phyloP scores from a whole-genome alignment of 2,888 invertebrate genomes.

The Nesidiocoris tenuis region DNA sequence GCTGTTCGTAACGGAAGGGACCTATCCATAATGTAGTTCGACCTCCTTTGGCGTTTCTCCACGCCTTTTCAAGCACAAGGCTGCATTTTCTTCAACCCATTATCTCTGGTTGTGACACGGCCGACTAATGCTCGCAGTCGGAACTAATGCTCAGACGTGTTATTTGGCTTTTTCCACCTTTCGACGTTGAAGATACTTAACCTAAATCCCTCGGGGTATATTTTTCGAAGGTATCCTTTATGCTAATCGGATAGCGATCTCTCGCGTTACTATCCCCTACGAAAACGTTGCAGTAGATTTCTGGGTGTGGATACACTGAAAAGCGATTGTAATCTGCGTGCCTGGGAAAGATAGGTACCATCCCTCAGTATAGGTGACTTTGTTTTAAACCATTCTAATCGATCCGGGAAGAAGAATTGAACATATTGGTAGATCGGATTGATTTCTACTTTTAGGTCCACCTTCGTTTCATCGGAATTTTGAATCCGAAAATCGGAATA shows the following conservation, averaged over 20 bases:
- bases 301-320: too few species aligned
- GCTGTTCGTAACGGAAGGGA: slow-evolving; percentile 11
- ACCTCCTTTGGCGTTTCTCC: slow-evolving; percentile 23
- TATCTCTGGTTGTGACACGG: slow-evolving; percentile 6
- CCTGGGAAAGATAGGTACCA: too few species aligned
- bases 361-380: too few species aligned
- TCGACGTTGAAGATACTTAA: not conserved
- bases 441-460: too few species aligned
- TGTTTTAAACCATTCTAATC: too few species aligned
- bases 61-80: not conserved
- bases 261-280: too few species aligned
- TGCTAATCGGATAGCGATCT: not conserved
- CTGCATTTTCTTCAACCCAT: slow-evolving; percentile 18
- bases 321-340: too few species aligned
- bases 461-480: too few species aligned
- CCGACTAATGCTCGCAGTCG: slow-evolving; percentile 2
- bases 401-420: too few species aligned
- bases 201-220: not conserved
- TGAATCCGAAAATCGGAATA: too few species aligned
- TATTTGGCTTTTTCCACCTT: not conserved
- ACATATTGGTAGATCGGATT: too few species aligned
- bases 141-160: not conserved
- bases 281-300: too few species aligned
- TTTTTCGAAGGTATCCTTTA: not conserved
- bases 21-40: slow-evolving; percentile 36